A percentile compares a stretch with the other conserved stretches of the same genome.
These are phyloP conservation scores for Balanococcus diminutus DNA, from an alignment of 2,888 invertebrate species.

Conservation along the genomic window DNA sequence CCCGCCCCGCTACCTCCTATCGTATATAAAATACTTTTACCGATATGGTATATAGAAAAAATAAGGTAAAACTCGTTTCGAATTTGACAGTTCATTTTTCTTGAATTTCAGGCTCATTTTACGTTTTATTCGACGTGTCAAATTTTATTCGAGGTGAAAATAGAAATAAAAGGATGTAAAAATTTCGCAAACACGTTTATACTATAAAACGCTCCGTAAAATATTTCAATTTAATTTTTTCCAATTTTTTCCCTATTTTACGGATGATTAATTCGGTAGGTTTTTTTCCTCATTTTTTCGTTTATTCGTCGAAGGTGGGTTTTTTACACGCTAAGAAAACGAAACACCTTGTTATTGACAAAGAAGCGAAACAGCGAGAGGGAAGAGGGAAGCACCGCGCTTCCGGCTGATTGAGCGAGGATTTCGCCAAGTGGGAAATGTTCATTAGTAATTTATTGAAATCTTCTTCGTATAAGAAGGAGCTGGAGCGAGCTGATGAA, in stretches of 20 bases:
- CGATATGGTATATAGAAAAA: neutral
- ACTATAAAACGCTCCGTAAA: neutral
- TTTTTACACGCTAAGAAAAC: slow-evolving; percentile 22
- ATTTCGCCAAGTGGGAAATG: neutral
- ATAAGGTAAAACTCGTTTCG: slow-evolving; percentile 1
- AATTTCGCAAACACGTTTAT: neutral
- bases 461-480: neutral
- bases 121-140: slow-evolving; percentile 26
- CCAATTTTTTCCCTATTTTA: slow-evolving; percentile 23
- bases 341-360: slow-evolving; percentile 25
- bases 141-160: slow-evolving; percentile 29
- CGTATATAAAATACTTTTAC: neutral
- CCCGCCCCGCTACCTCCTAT: neutral
- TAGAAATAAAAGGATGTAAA: slow-evolving; percentile 27
- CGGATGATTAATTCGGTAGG: slow-evolving; percentile 7
- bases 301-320: neutral
- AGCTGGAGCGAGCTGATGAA: neutral
- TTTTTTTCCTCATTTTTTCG: neutral
- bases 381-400: neutral
- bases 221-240: slow-evolving; percentile 32
- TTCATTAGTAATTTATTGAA: slow-evolving; percentile 24
- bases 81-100: slow-evolving; percentile 43
- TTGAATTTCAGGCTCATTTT: slow-evolving; percentile 11
- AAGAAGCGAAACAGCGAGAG: neutral
- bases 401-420: neutral